Conservation (phyloP, 2,797 vertebrate species). For the Triplophysa yarkandensis region DNA sequence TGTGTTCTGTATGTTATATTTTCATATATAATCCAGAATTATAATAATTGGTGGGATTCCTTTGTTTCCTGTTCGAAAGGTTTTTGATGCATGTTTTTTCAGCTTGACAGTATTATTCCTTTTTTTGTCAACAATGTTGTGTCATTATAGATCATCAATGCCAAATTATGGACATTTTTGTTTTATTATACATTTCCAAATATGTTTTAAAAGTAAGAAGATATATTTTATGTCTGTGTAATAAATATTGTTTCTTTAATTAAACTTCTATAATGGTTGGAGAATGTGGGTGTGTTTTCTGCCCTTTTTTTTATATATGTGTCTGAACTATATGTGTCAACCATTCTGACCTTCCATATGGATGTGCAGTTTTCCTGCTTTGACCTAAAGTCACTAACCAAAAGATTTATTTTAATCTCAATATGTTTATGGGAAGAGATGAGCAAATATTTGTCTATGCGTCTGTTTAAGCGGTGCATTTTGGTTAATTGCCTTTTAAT, state of each 20-base stretch:
- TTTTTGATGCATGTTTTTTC: neutral
- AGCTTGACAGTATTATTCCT: neutral
- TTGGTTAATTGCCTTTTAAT: neutral
- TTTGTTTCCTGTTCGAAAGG: neutral
- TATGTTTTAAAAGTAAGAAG: neutral
- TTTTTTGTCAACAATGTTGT: neutral
- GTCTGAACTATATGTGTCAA: too few relatives aligned
- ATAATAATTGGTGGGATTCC: neutral
- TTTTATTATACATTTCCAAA: neutral
- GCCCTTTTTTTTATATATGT: neutral
- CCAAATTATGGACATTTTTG: neutral
- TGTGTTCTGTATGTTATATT: neutral
- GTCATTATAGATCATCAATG: neutral
- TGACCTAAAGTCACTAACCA: too few relatives aligned
- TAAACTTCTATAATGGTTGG: neutral
- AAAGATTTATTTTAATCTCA: neutral
- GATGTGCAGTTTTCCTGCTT: too few relatives aligned
- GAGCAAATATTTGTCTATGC: too few relatives aligned
- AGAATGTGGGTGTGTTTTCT: neutral
- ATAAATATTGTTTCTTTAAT: constrained; percentile 13
- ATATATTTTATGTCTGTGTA: neutral
- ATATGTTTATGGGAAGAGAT: neutral
- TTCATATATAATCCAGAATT: neutral
- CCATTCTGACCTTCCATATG: too few relatives aligned
- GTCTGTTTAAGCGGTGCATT: neutral